These are phyloP conservation scores for Murina feae DNA, from an alignment of 2,113 vertebrate species.

Conservation along the genomic window DNA sequence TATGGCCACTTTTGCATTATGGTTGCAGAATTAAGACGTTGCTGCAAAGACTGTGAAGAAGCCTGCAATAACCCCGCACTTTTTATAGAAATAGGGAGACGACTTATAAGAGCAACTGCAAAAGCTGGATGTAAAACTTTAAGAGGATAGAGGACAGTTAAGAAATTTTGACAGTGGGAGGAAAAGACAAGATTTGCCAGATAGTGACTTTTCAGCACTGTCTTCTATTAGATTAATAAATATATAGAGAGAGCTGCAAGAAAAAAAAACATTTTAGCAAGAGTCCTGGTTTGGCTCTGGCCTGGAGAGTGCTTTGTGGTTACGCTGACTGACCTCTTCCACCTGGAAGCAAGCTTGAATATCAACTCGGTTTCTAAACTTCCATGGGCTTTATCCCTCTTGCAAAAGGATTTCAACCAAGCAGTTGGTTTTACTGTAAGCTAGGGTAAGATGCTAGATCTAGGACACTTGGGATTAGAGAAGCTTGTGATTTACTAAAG, in stretches of 20 bases:
- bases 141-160: not conserved
- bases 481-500: not conserved
- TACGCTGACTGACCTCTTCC: not conserved
- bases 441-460: not conserved
- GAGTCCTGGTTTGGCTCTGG: not conserved
- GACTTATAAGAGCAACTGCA: too few species aligned
- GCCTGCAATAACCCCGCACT: not conserved
- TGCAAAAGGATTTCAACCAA: constrained; percentile 44
- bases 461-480: not conserved
- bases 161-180: not conserved
- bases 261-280: too few species aligned
- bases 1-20: not conserved
- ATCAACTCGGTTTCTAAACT: not conserved
- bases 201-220: not conserved
- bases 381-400: not conserved
- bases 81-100: not conserved
- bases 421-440: not conserved
- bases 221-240: not conserved
- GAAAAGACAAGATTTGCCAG: not conserved
- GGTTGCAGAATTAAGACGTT: not conserved
- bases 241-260: not conserved
- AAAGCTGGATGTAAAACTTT: not conserved
- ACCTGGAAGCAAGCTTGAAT: constrained; percentile 5
- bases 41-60: not conserved
- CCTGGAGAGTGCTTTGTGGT: not conserved